Conservation (phyloP, 2,113 vertebrate species). For the Terrapene triunguis region DNA sequence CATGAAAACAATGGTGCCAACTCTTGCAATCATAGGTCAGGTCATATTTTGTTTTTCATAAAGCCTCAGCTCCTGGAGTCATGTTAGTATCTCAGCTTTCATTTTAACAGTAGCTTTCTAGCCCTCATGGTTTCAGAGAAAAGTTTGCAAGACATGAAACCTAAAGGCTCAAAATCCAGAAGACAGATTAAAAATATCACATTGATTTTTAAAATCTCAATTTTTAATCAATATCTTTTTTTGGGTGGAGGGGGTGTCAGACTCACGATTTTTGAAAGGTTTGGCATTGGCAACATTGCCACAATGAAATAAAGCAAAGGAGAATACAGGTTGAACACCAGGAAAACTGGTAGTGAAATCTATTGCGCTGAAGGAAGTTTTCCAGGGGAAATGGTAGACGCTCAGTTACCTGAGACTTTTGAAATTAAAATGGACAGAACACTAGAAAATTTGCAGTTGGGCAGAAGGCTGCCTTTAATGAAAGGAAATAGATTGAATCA, state of each 20-base stretch:
- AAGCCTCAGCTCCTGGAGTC: not conserved
- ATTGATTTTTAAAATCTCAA: not conserved
- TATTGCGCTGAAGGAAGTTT: not conserved
- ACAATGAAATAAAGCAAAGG: not conserved
- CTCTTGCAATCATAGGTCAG: not conserved
- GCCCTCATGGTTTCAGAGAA: not conserved
- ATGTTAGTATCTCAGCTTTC: too few species aligned
- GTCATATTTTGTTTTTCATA: not conserved
- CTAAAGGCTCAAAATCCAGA: not conserved
- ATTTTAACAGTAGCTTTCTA: not conserved
- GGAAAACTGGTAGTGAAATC: not conserved
- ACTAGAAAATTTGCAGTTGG: not conserved
- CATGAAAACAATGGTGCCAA: not conserved
- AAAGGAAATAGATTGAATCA: not conserved
- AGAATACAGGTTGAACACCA: not conserved
- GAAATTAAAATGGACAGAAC: not conserved
- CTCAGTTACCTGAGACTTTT: not conserved
- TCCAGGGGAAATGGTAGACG: not conserved
- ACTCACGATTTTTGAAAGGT: not conserved
- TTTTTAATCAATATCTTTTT: not conserved
- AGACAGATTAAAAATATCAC: not conserved
- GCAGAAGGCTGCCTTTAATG: not conserved
- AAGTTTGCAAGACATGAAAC: too few species aligned
- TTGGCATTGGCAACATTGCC: not conserved
- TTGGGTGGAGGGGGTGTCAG: not conserved